These are phyloP conservation scores for Xestia sexstrigata DNA, from an alignment of 2,888 invertebrate species.

Conservation along the genomic window DNA sequence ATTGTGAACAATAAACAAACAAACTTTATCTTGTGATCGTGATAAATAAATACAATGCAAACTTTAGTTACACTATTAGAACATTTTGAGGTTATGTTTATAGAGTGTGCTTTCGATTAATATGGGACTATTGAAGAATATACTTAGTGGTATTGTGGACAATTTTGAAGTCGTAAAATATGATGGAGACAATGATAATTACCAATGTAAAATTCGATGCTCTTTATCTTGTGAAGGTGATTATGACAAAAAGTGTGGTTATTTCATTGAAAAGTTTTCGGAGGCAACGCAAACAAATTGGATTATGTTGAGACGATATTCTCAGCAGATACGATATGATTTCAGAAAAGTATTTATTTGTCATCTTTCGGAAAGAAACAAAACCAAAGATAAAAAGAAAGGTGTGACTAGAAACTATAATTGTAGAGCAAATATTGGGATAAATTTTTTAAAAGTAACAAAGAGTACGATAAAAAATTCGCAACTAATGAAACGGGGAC, in stretches of 20 bases:
- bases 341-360: constrained; percentile 41
- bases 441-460: constrained; percentile 45
- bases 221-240: constrained; percentile 38
- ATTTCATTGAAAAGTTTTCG: too few species aligned
- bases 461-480: constrained; percentile 16
- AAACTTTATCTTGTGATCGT: too few species aligned
- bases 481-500: neutral
- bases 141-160: too few species aligned
- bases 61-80: too few species aligned
- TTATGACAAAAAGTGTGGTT: constrained; percentile 32
- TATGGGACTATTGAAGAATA: too few species aligned
- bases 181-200: constrained; percentile 30
- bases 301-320: constrained; percentile 46
- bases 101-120: too few species aligned
- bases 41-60: too few species aligned
- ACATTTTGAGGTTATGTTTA: too few species aligned
- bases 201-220: constrained; percentile 32
- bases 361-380: constrained; percentile 60
- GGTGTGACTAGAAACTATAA: constrained; percentile 51
- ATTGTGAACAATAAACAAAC: too few species aligned
- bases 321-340: constrained; percentile 22
- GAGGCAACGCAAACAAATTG: too few species aligned
- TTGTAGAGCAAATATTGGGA: constrained; percentile 44
- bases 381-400: constrained; percentile 57
- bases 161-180: constrained; percentile 25